Evolutionary conservation across 2,888 invertebrate genomes (phyloP).

Genomic region (Smittia sp.): DNA sequence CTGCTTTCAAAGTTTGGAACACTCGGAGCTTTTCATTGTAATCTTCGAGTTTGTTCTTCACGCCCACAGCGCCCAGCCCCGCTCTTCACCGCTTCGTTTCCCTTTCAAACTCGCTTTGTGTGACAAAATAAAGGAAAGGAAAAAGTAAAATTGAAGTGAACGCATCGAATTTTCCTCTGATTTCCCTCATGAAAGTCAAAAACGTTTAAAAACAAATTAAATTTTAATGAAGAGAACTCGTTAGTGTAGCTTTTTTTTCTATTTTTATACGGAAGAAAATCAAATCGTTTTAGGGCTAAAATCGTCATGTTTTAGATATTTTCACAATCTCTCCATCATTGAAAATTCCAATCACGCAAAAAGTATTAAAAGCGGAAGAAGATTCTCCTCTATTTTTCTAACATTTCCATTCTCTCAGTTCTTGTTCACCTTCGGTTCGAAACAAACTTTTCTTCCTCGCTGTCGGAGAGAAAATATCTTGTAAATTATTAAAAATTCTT

Average conservation of each 20-base stretch:
- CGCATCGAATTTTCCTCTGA: conserved; percentile 22
- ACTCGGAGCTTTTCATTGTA: too few species aligned
- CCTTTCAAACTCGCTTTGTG: conserved; percentile 4
- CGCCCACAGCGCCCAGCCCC: too few species aligned
- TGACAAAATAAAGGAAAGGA: conserved; percentile 2
- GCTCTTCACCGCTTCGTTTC: neutral
- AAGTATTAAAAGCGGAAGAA: conserved; percentile 16
- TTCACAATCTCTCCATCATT: neutral
- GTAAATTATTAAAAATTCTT: conserved; percentile 8
- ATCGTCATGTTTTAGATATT: conserved; percentile 9
- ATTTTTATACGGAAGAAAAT: conserved; percentile 15
- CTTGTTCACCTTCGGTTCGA: neutral
- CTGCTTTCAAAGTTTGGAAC: too few species aligned
- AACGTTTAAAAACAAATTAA: neutral
- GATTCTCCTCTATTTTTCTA: conserved; percentile 14
- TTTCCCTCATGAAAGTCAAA: neutral
- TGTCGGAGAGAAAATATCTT: neutral
- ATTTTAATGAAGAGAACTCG: neutral
- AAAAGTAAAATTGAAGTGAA: neutral
- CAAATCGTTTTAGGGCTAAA: neutral
- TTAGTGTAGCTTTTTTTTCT: conserved; percentile 15
- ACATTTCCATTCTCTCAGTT: conserved; percentile 11
- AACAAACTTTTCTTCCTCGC: neutral
- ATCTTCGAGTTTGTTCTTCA: too few species aligned
- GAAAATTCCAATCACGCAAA: conserved; percentile 17